Conservation (phyloP, 2,888 invertebrate genomes). For the Sarcophaga caerulescens region DNA sequence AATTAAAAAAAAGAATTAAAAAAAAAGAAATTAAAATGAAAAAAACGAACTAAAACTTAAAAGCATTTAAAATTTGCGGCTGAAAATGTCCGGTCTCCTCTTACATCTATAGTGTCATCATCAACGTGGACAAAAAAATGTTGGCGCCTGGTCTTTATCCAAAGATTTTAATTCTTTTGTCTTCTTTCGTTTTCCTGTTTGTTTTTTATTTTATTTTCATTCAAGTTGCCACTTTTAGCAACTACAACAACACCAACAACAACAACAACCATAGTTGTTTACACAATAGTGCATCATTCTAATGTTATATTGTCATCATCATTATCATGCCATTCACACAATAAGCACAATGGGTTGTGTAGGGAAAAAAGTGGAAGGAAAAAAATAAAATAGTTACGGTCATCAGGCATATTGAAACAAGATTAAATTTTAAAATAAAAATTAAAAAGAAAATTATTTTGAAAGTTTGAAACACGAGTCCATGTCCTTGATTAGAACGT, state of each 20-base stretch:
- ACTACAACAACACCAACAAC: constrained; percentile 1
- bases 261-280: constrained; percentile 17
- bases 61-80: neutral
- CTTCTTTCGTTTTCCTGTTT: too few species aligned
- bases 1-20: too few species aligned
- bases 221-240: constrained; percentile 12
- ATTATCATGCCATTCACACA: neutral
- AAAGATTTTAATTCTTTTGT: neutral
- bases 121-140: neutral
- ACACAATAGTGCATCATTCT: constrained; percentile 15
- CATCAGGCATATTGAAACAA: too few species aligned
- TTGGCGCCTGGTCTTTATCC: constrained; percentile 25
- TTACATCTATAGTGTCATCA: neutral
- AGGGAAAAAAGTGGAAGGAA: too few species aligned
- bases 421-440: too few species aligned
- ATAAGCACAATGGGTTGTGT: neutral
- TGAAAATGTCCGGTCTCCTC: neutral
- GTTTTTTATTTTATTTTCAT: too few species aligned
- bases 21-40: too few species aligned
- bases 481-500: too few species aligned
- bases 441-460: too few species aligned
- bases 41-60: neutral
- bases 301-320: constrained; percentile 18
- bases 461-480: too few species aligned
- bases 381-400: too few species aligned